Base-by-base conservation (phyloP, 2,888 invertebrate species). In the Volucella bombylans region DNA sequence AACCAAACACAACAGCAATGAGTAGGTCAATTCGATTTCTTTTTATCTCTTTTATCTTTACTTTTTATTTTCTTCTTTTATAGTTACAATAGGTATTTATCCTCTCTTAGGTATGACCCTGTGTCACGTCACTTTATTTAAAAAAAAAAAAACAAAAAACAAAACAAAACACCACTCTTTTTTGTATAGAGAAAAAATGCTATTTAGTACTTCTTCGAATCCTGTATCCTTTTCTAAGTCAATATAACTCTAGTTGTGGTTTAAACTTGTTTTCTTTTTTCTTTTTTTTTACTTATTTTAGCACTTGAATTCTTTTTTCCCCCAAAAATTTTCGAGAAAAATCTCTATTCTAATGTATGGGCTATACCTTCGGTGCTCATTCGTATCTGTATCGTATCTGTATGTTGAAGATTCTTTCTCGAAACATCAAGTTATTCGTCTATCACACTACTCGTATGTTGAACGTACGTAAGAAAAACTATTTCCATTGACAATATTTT, bases 291-390 rank as follows among this genome's bases (percentile, higher is more conserved):
- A 18, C 1, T 18, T 18, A 18, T 43, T 18, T 54, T 52, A 59
- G 61, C 77, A 72, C 72, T 72, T 72, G 62, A 54, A 9, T 43
- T 41, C 15, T 15, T 65, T 12, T 23, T 47, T 49, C 72, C 68
- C 61, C 47, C 61, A 52, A 61, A 72, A 45, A 31, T 31, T 50
- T 81, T 85, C 85, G 80, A 85, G 85, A 85, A 85, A 81, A 77
- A 55, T 85, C 81, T 85, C 81, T 81, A 72, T 69, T 61, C 47
- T 47, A 49, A 4, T 31, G 31, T 31, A 31, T 31, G 6, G 31
- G 6, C 1, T 6, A 31, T 31, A 31, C 31, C 31, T 31, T 31
- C 6, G 31, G 31, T 31, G 31, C 31, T 31, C 12, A 31, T 8
- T 59, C 50, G 55, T 52, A 39, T 62, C 23, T 54, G 43, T 31